phyloP scores from a whole-genome alignment of 2,797 vertebrate genomes.

The Aphelocoma californica region DNA sequence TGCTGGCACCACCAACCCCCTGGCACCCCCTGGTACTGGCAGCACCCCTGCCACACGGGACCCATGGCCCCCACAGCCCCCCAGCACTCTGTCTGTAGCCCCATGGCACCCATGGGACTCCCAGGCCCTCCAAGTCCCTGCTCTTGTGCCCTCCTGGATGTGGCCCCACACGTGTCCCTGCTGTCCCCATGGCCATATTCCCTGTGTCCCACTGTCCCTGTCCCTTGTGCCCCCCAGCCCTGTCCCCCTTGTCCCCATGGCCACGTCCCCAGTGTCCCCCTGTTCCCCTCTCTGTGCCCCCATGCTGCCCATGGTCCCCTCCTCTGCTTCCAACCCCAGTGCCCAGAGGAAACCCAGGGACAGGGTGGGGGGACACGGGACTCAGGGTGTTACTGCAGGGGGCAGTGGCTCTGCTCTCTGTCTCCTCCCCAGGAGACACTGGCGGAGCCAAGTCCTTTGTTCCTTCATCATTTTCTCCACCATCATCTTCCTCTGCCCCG shows the following conservation, averaged over 20 bases:
- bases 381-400: not conserved
- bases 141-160: not conserved
- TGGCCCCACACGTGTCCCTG: not conserved
- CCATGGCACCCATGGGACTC: not conserved
- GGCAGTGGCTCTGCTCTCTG: conserved; percentile 26
- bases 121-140: no score
- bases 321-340: not conserved
- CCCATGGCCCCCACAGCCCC: rapidly evolving
- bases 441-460: conserved; percentile 17
- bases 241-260: not conserved
- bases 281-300: not conserved
- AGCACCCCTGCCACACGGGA: no score
- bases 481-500: not conserved
- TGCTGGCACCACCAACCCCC: not conserved
- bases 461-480: not conserved
- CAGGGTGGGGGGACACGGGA: no score
- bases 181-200: not conserved
- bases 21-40: not conserved
- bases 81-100: not conserved
- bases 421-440: not conserved
- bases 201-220: not conserved
- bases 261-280: rapidly evolving
- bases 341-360: not conserved
- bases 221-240: not conserved
- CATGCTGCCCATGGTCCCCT: conserved; percentile 72